phyloP scores from a whole-genome alignment of 2,797 vertebrate genomes.

The Saxicola maurus region DNA sequence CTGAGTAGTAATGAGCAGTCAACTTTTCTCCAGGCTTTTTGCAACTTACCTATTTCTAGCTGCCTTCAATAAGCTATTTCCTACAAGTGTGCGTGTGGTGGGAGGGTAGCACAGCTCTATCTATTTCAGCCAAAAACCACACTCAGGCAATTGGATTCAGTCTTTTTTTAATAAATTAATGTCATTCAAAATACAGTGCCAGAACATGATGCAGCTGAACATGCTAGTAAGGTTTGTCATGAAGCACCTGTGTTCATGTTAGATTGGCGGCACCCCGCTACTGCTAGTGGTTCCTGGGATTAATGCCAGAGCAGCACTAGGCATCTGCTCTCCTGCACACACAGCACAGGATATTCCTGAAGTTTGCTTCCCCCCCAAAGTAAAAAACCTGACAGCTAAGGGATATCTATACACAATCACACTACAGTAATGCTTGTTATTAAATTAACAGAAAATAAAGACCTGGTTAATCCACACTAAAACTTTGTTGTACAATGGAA shows the following conservation, averaged over 20 bases:
- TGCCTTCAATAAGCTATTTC: neutral
- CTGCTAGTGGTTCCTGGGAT: conserved; percentile 90
- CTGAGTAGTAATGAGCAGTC: neutral
- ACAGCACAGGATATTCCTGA: conserved; percentile 84
- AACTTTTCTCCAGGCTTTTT: neutral
- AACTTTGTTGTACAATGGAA: conserved; percentile 85
- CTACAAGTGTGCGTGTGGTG: neutral
- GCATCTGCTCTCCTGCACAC: conserved; percentile 76
- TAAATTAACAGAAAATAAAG: conserved; percentile 91
- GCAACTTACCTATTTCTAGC: neutral
- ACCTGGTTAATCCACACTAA: conserved; percentile 88
- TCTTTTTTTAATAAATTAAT: conserved; percentile 98
- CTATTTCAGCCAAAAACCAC: conserved; percentile 1
- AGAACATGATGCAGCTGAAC: conserved; percentile 97
- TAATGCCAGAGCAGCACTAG: conserved; percentile 81
- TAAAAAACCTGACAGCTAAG: conserved; percentile 72
- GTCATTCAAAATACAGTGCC: conserved; percentile 99
- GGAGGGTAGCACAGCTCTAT: neutral
- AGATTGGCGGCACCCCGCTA: conserved; percentile 76
- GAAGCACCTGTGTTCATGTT: conserved; percentile 93
- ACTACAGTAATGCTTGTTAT: conserved; percentile 96
- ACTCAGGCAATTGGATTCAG: conserved; percentile 71
- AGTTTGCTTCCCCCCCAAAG: conserved; percentile 69
- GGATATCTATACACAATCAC: conserved; percentile 86
- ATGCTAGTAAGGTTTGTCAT: conserved; percentile 90